Base-by-base conservation (phyloP, 2,113 vertebrate genomes). In the Ictalurus furcatus region DNA sequence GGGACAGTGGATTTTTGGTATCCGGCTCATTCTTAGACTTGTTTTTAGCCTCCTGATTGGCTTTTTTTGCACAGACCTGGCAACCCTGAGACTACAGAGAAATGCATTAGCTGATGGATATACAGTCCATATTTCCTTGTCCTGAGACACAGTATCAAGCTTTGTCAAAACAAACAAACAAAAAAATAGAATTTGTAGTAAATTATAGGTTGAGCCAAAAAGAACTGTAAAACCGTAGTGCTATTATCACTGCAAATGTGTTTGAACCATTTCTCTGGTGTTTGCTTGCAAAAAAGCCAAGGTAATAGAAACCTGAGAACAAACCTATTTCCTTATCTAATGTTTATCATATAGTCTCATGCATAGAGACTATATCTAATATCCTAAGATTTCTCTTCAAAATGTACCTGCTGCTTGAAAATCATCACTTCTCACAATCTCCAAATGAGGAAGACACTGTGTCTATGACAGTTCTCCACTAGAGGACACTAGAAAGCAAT, bases 401-500 rank as follows among this genome's bases (percentile, higher is more conserved):
- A 48, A 11, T 48, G 11, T 25, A 21, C 6, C 37, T 13, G 19
- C 34, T 78, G 74, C 40, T 25, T 78, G 4, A 78, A 48, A 37
- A 40, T 21, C 34, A 44, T 23, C 8, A 23, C 37, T 48, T 78
- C 23, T 78, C 4, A 76, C 12, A 13, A 28, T 79, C 76, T 79
- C 71, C 37, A 74, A 19, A 28, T 52, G 44, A 23, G 23, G 11
- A 21, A 56, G 59, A 4, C 2, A 52, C 28, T 82, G 78, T 71
- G 30, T 40, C 2, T 58, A 11, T 76, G 16, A n/a, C 12, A 44
- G 1, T 78, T 85, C 40, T 69, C 90, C 90, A 86, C 87, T 85
- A 79, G 87, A 89, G 52, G 88, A 71, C 86, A 59, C 61, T 83
- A 87, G 85, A 87, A 40, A 54, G 23, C 87, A 82, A 89, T 56